A percentile compares a stretch with the other conserved stretches of the same genome.
Evolutionary conservation across 2,113 vertebrate species (phyloP).

Genomic region (Felis chaus): DNA sequence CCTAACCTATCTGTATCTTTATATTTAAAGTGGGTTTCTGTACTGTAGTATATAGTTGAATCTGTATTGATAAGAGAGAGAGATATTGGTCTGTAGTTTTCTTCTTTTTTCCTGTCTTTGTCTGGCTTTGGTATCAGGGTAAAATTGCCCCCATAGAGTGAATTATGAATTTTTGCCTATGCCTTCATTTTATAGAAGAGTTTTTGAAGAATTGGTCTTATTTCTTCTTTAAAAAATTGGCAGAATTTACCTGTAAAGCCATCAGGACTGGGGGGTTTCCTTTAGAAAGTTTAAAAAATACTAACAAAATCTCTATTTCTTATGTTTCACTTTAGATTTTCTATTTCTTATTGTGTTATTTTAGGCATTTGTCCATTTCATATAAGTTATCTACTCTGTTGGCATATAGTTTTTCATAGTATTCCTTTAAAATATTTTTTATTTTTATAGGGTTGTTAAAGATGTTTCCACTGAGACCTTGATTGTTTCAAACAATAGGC

Average conservation of each 20-base stretch:
- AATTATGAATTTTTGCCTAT: neutral
- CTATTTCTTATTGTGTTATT: neutral
- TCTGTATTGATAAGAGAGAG: neutral
- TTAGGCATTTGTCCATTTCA: neutral
- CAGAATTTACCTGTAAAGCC: neutral
- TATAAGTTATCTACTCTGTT: neutral
- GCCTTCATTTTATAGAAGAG: neutral
- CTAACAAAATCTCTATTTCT: neutral
- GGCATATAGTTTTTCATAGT: neutral
- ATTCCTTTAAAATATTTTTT: neutral
- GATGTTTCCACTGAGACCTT: neutral
- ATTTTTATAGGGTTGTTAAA: neutral
- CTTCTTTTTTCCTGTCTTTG: neutral
- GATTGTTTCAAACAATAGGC: neutral
- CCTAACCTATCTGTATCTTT: neutral
- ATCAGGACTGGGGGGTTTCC: neutral
- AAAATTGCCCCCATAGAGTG: neutral
- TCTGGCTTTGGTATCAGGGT: neutral
- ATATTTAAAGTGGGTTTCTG: neutral
- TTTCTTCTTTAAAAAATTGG: neutral
- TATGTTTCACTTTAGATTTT: neutral
- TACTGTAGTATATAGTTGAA: neutral
- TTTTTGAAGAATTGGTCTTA: neutral
- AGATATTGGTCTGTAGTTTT: neutral
- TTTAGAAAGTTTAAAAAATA: neutral